Percentiles rank a stretch among this genome's conserved stretches.
Conservation (phyloP, 1,140 invertebrate species). For the Drosophila albomicans region DNA sequence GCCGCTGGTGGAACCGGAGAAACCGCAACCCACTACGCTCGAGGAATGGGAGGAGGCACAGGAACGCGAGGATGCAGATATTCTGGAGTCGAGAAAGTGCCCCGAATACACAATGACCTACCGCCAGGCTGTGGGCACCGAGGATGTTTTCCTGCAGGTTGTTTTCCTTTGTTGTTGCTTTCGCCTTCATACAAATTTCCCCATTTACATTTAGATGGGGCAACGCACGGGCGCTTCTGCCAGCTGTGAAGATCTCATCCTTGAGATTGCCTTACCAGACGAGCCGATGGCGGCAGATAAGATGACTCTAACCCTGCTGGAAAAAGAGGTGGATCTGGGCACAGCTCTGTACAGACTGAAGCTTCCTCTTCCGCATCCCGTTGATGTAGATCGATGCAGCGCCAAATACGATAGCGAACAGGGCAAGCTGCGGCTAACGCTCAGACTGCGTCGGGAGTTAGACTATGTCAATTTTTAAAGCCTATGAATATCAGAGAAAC, state of each 20-base stretch:
- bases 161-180: no score
- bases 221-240: slow-evolving; percentile 92
- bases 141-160: slow-evolving; percentile 93
- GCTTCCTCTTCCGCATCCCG: slow-evolving; percentile 91
- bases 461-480: slow-evolving; percentile 91
- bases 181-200: not conserved
- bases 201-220: slow-evolving; percentile 88
- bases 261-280: slow-evolving; percentile 90
- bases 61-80: slow-evolving; percentile 84
- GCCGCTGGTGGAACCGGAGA: slow-evolving; percentile 38
- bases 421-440: slow-evolving; percentile 89
- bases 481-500: no score
- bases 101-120: slow-evolving; percentile 94
- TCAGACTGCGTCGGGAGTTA: slow-evolving; percentile 90
- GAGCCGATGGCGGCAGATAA: slow-evolving; percentile 89
- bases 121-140: slow-evolving; percentile 92
- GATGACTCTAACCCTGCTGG: slow-evolving; percentile 89
- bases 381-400: slow-evolving; percentile 91
- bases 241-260: slow-evolving; percentile 94
- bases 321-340: slow-evolving; percentile 88
- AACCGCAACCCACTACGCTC: slow-evolving; percentile 83
- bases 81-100: slow-evolving; percentile 88
- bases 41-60: slow-evolving; percentile 86
- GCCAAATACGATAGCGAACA: slow-evolving; percentile 91
- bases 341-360: slow-evolving; percentile 89